Conservation (phyloP, 2,888 invertebrate species). For the Ellobium chinense region DNA sequence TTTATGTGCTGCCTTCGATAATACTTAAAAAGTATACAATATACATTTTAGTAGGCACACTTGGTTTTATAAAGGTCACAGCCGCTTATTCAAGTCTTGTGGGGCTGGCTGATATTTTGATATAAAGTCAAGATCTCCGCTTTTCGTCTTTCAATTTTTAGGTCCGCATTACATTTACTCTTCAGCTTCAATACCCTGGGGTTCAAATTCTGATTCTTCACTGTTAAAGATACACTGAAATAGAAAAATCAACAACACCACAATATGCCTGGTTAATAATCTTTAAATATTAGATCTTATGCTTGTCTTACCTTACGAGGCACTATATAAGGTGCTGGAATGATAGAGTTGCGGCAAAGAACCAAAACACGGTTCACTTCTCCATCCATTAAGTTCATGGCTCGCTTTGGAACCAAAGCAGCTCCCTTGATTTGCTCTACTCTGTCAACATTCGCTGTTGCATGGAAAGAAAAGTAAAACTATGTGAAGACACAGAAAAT, state of each 20-base stretch:
- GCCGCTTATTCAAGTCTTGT: too few species aligned
- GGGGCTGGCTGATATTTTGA: too few species aligned
- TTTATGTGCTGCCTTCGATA: neutral
- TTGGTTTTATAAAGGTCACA: too few species aligned
- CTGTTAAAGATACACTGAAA: neutral
- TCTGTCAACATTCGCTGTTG: conserved; percentile 85
- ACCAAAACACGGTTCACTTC: conserved; percentile 96
- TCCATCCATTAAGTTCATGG: conserved; percentile 96
- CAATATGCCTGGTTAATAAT: neutral
- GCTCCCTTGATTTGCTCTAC: conserved; percentile 98
- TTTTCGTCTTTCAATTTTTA: too few species aligned
- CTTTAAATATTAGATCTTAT: too few species aligned
- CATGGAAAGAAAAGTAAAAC: too few species aligned
- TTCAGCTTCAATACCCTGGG: too few species aligned
- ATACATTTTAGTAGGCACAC: neutral
- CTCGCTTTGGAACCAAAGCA: conserved; percentile 93
- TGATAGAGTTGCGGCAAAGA: conserved; percentile 90
- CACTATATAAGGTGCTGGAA: conserved; percentile 96
- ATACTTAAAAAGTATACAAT: neutral
- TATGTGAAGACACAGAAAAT: too few species aligned
- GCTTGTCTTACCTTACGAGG: conserved; percentile 87
- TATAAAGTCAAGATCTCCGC: too few species aligned
- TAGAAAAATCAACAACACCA: neutral
- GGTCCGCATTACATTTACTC: too few species aligned
- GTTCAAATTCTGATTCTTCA: too few species aligned